Percentiles rank a stretch among this genome's conserved stretches.
Evolutionary conservation across 2,113 vertebrate genomes (phyloP).

Genomic region (Perccottus glenii): DNA sequence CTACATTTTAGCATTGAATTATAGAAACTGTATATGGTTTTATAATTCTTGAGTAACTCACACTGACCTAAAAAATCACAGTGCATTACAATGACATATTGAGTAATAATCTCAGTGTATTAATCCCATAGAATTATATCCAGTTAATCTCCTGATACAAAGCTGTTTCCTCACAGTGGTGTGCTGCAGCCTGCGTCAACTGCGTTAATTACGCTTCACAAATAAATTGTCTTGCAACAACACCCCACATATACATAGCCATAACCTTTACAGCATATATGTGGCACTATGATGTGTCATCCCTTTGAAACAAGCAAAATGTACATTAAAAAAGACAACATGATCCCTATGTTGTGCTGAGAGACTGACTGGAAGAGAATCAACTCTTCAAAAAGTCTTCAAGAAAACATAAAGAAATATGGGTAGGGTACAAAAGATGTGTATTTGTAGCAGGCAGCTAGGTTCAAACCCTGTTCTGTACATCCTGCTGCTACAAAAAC

Average conservation of each 20-base stretch:
- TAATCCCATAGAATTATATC: conserved; percentile 49
- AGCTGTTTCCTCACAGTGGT: conserved; percentile 26
- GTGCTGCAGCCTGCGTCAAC: conserved; percentile 27
- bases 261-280: conserved; percentile 5
- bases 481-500: conserved; percentile 31
- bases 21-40: too few species aligned
- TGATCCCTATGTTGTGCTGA: background rate
- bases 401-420: too few species aligned
- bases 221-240: conserved; percentile 71
- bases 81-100: background rate
- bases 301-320: background rate
- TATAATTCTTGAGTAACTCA: too few species aligned
- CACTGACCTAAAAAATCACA: background rate
- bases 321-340: background rate
- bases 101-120: conserved; percentile 57
- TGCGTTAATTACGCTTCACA: conserved; percentile 72
- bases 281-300: conserved; percentile 1
- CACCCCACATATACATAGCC: conserved; percentile 21
- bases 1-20: background rate
- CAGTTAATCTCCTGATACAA: conserved; percentile 43
- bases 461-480: conserved; percentile 27
- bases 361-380: too few species aligned
- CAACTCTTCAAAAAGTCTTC: too few species aligned
- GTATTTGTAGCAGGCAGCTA: background rate
- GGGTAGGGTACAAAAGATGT: too few species aligned